Evolutionary conservation across 2,888 invertebrate species (phyloP).

Genomic region (Serripes groenlandicus): DNA sequence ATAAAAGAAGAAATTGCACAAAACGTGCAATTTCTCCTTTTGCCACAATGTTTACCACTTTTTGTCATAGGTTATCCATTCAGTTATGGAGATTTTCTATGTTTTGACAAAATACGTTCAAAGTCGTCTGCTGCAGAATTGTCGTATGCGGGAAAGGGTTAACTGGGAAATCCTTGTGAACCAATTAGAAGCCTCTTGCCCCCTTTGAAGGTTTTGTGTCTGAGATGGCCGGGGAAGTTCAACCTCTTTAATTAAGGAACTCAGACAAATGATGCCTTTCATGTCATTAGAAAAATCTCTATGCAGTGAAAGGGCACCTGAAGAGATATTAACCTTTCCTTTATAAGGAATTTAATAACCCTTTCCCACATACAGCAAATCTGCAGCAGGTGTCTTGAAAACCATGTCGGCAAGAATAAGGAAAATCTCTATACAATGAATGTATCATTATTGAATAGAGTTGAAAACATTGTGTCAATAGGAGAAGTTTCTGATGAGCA

Average conservation of each 20-base stretch:
- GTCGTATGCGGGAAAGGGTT: no score
- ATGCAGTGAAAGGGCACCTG: background rate
- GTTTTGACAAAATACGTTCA: no score
- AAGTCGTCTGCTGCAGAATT: no score
- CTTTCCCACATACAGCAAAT: background rate
- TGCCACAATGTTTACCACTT: no score
- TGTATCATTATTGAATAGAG: background rate
- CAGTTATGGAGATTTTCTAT: no score
- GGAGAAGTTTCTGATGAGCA: background rate
- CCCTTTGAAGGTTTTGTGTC: background rate
- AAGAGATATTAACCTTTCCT: background rate
- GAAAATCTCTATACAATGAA: background rate
- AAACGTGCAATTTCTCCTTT: no score
- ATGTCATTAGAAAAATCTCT: background rate
- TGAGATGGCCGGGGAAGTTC: background rate
- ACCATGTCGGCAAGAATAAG: background rate
- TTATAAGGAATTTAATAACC: no score
- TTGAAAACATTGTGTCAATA: background rate
- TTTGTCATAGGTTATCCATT: no score
- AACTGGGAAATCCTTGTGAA: background rate
- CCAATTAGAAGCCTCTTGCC: background rate
- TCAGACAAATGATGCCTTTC: slow-evolving; percentile 14
- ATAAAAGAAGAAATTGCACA: no score
- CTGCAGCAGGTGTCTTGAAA: background rate
- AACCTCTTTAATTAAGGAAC: slow-evolving; percentile 18